Evolutionary conservation across 1,140 invertebrate genomes (phyloP), one percentile per base, ranked within the genome.

Genomic region (Pantala flavescens): DNA sequence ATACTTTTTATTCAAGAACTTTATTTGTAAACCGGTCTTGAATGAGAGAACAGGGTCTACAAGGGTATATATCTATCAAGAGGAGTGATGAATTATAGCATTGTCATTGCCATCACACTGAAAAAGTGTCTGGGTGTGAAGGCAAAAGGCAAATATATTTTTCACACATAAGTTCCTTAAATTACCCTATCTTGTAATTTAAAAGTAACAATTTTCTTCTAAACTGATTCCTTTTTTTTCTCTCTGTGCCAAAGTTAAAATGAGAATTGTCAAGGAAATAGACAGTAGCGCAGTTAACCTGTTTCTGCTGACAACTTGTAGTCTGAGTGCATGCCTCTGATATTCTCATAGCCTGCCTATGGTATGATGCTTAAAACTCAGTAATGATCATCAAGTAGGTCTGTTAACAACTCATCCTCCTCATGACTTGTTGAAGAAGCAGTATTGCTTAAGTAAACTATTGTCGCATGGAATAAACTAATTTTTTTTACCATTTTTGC

Each of bases 41-140:
- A 63, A 63, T 63, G 49, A 63, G 49, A 63, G 49, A 63, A 63
- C 49, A 63, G 49, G 49, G 49, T 63, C 49, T 63, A 63, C 49
- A 63, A 63, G 49, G 49, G 49, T 63, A 63, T 63, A 63, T 7
- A 63, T 63, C 49, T 63, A 21, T 63, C 49, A 63, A 63, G 49
- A 63, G 49, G 49, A 63, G 49, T 63, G 49, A 63, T 63, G 49
- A 63, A 63, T 63, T 63, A 63, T 63, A 63, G 49, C 12, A 21
- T 63, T 63, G 49, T 21, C 49, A 63, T 63, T 63, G 49, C 49
- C 49, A 63, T 63, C n/a, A 63, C 49, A 63, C n/a, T 16, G 3
- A 12, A 63, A 63, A 21, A 63, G n/a, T 21, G 49, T 3, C 49
- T 21, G 1, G n/a, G 49, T 63, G 49, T 63, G n/a, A 63, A 19